phyloP scores from a whole-genome alignment of 1,140 invertebrate species.

The Heliconius nattereri region DNA sequence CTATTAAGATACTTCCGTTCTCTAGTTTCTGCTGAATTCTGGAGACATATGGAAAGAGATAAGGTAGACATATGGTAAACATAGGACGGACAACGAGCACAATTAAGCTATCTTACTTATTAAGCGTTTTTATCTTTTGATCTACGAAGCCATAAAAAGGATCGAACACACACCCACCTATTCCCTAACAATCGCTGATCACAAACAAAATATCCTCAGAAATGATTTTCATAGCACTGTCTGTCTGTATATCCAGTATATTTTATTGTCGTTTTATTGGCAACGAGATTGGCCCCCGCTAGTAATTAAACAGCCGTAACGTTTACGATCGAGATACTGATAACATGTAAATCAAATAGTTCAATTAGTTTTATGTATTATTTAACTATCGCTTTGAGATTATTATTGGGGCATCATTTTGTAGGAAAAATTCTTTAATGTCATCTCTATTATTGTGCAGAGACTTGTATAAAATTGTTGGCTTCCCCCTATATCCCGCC shows the following conservation, averaged over 20 bases:
- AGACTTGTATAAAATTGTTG: neutral
- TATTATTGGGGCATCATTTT: neutral
- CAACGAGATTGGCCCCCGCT: conserved; percentile 23
- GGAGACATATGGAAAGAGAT: too few relatives aligned
- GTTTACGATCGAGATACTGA: conserved; percentile 22
- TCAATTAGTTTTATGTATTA: conserved; percentile 28
- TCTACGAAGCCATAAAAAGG: too few relatives aligned
- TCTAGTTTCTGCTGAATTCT: neutral
- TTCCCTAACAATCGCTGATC: too few relatives aligned
- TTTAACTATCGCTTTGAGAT: neutral
- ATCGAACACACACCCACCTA: too few relatives aligned
- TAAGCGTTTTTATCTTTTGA: too few relatives aligned
- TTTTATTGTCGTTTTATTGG: conserved; percentile 24
- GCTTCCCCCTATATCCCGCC: neutral
- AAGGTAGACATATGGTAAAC: too few relatives aligned
- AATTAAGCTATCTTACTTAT: too few relatives aligned
- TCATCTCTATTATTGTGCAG: too few relatives aligned
- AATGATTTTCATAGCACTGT: neutral
- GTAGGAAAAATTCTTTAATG: neutral
- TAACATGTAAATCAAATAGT: conserved; percentile 26
- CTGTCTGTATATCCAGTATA: conserved; percentile 7
- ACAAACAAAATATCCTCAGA: too few relatives aligned
- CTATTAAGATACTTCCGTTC: neutral
- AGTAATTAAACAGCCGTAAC: conserved; percentile 28
- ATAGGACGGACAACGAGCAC: too few relatives aligned